These are phyloP conservation scores for Leptopilina syphax DNA, from an alignment of 2,888 invertebrate species.

Conservation along the genomic window DNA sequence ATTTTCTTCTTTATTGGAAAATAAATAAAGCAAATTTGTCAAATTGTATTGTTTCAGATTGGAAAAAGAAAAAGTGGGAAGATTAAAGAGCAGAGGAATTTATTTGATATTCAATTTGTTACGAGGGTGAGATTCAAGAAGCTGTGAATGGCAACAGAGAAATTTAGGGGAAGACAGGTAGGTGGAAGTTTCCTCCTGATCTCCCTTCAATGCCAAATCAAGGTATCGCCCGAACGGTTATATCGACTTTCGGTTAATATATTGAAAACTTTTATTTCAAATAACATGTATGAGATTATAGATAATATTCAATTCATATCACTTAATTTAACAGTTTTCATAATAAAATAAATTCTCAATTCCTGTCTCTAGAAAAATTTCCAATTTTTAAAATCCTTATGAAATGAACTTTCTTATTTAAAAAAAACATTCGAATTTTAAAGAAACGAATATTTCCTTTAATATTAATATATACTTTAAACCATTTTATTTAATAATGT, in stretches of 20 bases:
- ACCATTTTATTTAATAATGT: too few species aligned
- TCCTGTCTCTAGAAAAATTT: not conserved
- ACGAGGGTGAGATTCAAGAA: not conserved
- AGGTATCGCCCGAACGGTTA: not conserved
- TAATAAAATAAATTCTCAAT: not conserved
- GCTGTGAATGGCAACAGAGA: constrained; percentile 16
- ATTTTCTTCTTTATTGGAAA: not conserved
- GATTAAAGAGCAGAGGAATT: constrained; percentile 40
- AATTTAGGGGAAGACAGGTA: constrained; percentile 15
- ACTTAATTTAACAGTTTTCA: not conserved
- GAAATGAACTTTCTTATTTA: too few species aligned
- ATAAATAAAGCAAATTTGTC: not conserved
- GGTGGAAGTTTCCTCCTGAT: constrained; percentile 15
- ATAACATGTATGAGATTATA: not conserved
- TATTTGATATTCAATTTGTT: constrained; percentile 28
- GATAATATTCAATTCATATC: not conserved
- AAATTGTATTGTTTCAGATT: constrained; percentile 4
- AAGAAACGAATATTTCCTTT: too few species aligned
- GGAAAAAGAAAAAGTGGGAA: not conserved
- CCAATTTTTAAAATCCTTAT: too few species aligned
- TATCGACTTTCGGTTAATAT: not conserved
- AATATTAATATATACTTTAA: too few species aligned
- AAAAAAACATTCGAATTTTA: too few species aligned
- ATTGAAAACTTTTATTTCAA: not conserved
- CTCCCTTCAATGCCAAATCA: constrained; percentile 3